phyloP scores from a whole-genome alignment of 2,888 invertebrate species.

The Lottia scabra region DNA sequence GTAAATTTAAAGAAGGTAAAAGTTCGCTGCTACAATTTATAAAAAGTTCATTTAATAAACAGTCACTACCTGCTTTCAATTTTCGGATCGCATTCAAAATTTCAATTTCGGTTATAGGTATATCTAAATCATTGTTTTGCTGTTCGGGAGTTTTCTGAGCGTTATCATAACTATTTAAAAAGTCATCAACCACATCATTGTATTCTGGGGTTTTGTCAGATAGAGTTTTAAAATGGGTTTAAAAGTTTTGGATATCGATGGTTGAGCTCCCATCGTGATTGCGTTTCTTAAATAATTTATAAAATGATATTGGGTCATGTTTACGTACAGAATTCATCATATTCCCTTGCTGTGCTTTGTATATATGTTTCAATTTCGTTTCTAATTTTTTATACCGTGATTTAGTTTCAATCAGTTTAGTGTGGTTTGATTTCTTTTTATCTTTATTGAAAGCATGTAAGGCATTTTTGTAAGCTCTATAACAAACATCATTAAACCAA shows the following conservation, averaged over 20 bases:
- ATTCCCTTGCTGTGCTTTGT: background rate
- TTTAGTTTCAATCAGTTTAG: background rate
- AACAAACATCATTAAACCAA: background rate
- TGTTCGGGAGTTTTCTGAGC: too few relatives aligned
- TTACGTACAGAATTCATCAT: background rate
- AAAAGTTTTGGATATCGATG: background rate
- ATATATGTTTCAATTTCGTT: background rate
- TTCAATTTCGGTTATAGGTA: background rate
- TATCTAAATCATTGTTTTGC: background rate
- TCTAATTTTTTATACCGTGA: background rate
- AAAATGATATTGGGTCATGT: background rate
- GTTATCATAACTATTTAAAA: background rate
- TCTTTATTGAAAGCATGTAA: background rate
- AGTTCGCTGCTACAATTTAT: background rate
- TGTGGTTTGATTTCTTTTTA: background rate
- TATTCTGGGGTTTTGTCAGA: background rate
- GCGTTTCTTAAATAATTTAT: background rate
- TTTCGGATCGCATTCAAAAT: background rate
- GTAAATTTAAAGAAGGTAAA: background rate
- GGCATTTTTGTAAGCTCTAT: background rate
- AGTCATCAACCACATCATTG: background rate
- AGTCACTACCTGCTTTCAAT: background rate
- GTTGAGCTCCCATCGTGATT: background rate
- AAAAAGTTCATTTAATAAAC: background rate
- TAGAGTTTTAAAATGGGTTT: background rate